Base-by-base conservation (phyloP, 1,140 invertebrate species). In the Ganaspis sp. region DNA sequence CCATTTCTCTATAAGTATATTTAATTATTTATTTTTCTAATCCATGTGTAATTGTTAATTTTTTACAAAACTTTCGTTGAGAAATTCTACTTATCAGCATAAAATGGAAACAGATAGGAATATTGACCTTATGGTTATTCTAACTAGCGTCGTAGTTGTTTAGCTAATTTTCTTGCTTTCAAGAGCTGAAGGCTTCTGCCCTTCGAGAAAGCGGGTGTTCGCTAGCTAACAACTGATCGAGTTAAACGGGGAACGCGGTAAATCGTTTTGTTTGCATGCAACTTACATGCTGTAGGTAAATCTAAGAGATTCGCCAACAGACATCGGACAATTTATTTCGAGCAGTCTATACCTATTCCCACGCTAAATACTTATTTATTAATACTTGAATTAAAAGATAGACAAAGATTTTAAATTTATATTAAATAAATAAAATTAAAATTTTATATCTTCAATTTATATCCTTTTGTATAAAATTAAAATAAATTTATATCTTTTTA, bases 271-370 rank as follows among this genome's bases (percentile, higher is more conserved):
- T 34, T 72, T 19, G 71, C 64, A 26, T 73, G 12, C 75, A 73
- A 77, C 49, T 70, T 70, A 53, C 75, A 81, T 79, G 74, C 74
- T 70, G 76, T 29, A 53, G 37, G 74, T 76, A 78, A 80, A 78
- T 71, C 69, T 40, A 75, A 77, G 64, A 64, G 64, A 70, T 74
- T 80, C 21, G 53, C 79, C 26, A 42, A 17, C 37, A 70, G 53
- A 77, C 69, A 77, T 79, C 81, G 78, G 75, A 40, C 70, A 80
- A 83, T 81, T 79, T 83, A 83, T 79, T 79, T 81, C 77, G 75
- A 78, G 73, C 74, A 49, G 73, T 21, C 49, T 29, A 54, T 82
- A 83, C 81, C 40, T 15, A 12, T 42, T 42, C 40, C 40, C 40
- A 42, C 40, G 40, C 9, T 42, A 11, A 15, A 34, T 42, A 11